phyloP scores from a whole-genome alignment of 2,888 invertebrate genomes.

The Labia minor region DNA sequence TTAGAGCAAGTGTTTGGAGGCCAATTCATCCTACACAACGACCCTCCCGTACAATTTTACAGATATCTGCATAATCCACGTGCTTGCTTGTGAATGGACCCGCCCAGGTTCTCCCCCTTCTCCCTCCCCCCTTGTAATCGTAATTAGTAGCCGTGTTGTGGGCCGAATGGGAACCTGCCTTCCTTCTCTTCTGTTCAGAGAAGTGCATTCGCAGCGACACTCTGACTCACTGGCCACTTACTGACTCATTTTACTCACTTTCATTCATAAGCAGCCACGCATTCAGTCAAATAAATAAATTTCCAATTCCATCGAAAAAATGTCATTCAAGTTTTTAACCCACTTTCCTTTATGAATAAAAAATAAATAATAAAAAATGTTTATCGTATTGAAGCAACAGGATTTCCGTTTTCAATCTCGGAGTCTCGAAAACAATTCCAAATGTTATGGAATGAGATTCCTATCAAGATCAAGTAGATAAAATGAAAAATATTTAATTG shows the following conservation, averaged over 20 bases:
- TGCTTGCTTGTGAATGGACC: background rate
- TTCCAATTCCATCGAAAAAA: slow-evolving; percentile 2
- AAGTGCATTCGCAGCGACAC: background rate
- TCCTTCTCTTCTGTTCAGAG: background rate
- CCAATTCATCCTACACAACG: background rate
- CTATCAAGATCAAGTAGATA: no score
- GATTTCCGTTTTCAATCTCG: no score
- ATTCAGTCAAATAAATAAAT: slow-evolving; percentile 3
- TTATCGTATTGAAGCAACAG: no score
- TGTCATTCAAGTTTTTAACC: background rate
- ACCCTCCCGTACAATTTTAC: no score
- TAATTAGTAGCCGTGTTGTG: background rate
- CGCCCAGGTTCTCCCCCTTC: background rate
- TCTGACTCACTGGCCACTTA: background rate
- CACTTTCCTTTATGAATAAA: background rate
- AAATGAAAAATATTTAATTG: no score
- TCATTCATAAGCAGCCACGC: slow-evolving; percentile 4
- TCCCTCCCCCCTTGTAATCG: background rate
- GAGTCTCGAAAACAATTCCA: no score
- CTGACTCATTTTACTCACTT: slow-evolving; percentile 13
- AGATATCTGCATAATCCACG: no score
- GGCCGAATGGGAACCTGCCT: background rate
- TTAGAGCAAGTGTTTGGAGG: background rate
- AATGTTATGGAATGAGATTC: no score
- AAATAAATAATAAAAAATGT: background rate